Base-by-base conservation (phyloP, 1,140 invertebrate genomes). In the Euwallacea similis region DNA sequence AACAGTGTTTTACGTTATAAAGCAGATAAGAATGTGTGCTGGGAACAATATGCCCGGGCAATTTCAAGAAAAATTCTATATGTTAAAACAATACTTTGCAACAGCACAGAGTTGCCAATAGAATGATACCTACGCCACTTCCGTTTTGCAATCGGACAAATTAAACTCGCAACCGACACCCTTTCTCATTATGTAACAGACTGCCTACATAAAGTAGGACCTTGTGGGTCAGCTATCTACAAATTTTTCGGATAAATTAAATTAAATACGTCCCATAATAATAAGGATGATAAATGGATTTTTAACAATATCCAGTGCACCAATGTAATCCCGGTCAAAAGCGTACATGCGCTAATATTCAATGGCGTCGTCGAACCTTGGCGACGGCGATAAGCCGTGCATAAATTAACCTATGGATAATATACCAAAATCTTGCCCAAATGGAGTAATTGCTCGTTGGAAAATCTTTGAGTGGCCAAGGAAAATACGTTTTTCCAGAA, bases 401-500 rank as follows among this genome's bases (percentile, higher is more conserved):
- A 61, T 61, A 61, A 33, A 61, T 61, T 61, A 43, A 15, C 15
- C 42, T 8, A 42, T 21, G 42, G 42, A 61, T 61, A 42, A 61
- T 33, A 33, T 33, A 11, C 11, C 55, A 15, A 13, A n/a, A 50
- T 13, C 13, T 50, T 4, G 46, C 46, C 2, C 13, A 50, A 50
- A 11, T 50, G 6, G 13, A 50, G 9, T 13, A 50, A 50, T 50
- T 11, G 6, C 46, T 11, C 3, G 6, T 2, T 10, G 46, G 46
- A 50, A 11, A 50, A 50, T 13, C 9, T 50, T 50, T 50, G 6
- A 2, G 2, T 50, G 46, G 6, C 9, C 2, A 2, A 50, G 21
- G 4, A 33, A 33, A 33, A 33, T 33, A 33, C 21, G 21, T 33
- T 33, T 33, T 33, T 4, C 1, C 21, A 33, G 21, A 33, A 33